A percentile compares a stretch with the other conserved stretches of the same genome.
phyloP scores from a whole-genome alignment of 2,888 invertebrate genomes.

The Gerris lacustris region DNA sequence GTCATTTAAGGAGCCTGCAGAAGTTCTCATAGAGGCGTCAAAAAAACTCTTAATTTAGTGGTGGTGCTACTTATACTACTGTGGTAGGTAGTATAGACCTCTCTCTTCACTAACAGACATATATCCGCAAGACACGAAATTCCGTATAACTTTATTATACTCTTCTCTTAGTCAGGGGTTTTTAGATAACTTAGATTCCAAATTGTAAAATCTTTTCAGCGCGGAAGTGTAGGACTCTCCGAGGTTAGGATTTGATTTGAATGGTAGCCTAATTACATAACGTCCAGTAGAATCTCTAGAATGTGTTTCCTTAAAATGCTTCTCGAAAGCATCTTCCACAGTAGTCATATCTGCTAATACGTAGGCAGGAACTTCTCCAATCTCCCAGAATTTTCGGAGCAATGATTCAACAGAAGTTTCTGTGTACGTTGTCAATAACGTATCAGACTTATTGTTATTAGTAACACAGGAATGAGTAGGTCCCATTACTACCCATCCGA shows the following conservation, averaged over 20 bases:
- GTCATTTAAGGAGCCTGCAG: conserved; percentile 8
- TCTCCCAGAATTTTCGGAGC: conserved; percentile 14
- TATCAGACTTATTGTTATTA: neutral
- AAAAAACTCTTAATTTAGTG: conserved; percentile 7
- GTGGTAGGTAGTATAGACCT: conserved; percentile 9
- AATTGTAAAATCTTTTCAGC: conserved; percentile 1
- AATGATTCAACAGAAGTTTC: neutral
- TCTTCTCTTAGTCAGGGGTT: neutral
- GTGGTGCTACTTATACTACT: conserved; percentile 8
- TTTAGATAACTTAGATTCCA: neutral
- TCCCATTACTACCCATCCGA: conserved; percentile 13
- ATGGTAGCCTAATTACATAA: conserved; percentile 10
- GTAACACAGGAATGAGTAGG: neutral
- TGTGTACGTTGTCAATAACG: neutral
- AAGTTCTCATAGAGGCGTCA: conserved; percentile 1
- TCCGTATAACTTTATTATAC: neutral
- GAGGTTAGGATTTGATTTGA: neutral
- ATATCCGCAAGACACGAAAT: neutral
- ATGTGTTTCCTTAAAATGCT: conserved; percentile 13
- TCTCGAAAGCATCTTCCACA: neutral
- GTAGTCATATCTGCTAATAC: neutral
- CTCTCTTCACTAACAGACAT: neutral
- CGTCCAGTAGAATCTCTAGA: neutral
- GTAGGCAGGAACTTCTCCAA: neutral
- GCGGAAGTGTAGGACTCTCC: neutral